phyloP scores from a whole-genome alignment of 2,113 vertebrate genomes.

The Phyllostomus discolor region DNA sequence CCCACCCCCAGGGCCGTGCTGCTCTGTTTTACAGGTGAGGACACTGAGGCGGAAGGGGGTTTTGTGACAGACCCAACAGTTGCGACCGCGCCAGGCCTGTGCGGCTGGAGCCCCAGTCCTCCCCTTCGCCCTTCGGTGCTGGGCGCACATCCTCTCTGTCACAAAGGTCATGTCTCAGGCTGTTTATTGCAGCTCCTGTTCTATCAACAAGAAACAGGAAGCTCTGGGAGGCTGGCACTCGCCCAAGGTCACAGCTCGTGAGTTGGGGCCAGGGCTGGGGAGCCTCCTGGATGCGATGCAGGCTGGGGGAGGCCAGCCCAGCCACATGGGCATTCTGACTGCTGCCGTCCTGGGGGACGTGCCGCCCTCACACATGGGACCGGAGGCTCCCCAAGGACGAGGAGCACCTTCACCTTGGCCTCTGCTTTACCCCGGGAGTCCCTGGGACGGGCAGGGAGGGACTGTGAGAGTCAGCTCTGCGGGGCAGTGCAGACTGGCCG shows the following conservation, averaged over 20 bases:
- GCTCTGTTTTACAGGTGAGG: neutral
- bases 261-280: neutral
- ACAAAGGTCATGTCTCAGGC: neutral
- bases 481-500: neutral
- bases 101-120: neutral
- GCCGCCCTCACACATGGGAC: neutral
- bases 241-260: neutral
- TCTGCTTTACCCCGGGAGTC: neutral
- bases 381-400: neutral
- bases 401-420: neutral
- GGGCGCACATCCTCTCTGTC: neutral
- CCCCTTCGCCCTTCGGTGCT: neutral
- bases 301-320: neutral
- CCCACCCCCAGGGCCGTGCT: fast-evolving
- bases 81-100: neutral
- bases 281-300: neutral
- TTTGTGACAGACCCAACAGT: neutral
- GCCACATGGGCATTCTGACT: fast-evolving
- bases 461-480: neutral
- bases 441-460: neutral
- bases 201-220: neutral
- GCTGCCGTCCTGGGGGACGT: neutral
- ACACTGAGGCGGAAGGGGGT: neutral
- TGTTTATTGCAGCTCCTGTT: neutral
- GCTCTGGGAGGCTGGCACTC: neutral